These are phyloP conservation scores for Amniataba percoides DNA, from an alignment of 2,797 vertebrate genomes.

Conservation along the genomic window DNA sequence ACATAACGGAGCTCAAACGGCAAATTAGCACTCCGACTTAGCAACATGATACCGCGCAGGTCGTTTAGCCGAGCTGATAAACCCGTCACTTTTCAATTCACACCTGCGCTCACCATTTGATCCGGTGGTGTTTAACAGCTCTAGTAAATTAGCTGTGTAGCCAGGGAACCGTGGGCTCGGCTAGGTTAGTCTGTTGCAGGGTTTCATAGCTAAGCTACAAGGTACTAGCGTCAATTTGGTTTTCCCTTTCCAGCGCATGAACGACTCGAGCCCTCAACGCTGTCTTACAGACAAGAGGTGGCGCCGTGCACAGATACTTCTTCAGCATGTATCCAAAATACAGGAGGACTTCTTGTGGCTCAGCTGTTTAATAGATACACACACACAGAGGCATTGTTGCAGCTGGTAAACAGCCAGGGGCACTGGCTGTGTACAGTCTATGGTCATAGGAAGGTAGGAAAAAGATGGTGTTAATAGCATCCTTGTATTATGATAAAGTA, in stretches of 20 bases:
- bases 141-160: background rate
- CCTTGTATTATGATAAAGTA: background rate
- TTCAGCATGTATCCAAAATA: too few species aligned
- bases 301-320: background rate
- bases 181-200: conserved; percentile 31
- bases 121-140: conserved; percentile 40
- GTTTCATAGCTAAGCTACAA: conserved; percentile 65
- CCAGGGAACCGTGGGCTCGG: conserved; percentile 2
- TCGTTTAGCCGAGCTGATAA: background rate
- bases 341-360: background rate
- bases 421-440: too few species aligned
- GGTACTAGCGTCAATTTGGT: conserved; percentile 64
- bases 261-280: conserved; percentile 27
- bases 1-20: conserved; percentile 16
- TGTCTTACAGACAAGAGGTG: conserved; percentile 65
- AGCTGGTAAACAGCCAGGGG: background rate
- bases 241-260: background rate
- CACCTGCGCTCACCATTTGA: conserved; percentile 71
- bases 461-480: background rate
- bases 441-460: background rate
- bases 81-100: background rate
- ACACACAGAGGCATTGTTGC: rapidly evolving
- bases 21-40: conserved; percentile 47
- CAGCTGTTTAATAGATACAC: background rate
- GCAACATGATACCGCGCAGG: conserved; percentile 52